A percentile compares a stretch with the other conserved stretches of the same genome.
Conservation (phyloP, 2,797 vertebrate species). For the Protosalanx chinensis region DNA sequence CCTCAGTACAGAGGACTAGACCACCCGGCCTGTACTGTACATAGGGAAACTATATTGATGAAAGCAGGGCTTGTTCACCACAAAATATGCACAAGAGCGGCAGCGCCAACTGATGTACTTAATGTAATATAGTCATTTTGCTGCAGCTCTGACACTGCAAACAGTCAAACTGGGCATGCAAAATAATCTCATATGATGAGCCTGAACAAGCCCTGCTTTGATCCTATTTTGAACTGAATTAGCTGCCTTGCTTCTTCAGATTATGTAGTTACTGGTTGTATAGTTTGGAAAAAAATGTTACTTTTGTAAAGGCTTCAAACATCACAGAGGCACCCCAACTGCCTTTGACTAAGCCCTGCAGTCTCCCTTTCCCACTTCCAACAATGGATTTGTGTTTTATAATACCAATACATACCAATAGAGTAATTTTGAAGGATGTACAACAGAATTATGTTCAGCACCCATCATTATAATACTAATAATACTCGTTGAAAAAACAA, state of each 20-base stretch:
- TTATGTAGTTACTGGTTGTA: constrained; percentile 99
- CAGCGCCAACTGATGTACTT: constrained; percentile 88
- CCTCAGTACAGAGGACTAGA: constrained; percentile 99
- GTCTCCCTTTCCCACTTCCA: constrained; percentile 93
- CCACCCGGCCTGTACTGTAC: constrained; percentile 99
- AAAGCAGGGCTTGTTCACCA: constrained; percentile 98
- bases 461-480: constrained; percentile 36
- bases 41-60: constrained; percentile 99
- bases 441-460: constrained; percentile 59
- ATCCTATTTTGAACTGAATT: constrained; percentile 99
- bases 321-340: constrained; percentile 94
- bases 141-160: constrained; percentile 96
- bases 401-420: constrained; percentile 77
- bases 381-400: constrained; percentile 71
- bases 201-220: constrained; percentile 97
- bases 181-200: constrained; percentile 95
- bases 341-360: constrained; percentile 96
- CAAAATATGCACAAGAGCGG: constrained; percentile 98
- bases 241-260: constrained; percentile 99
- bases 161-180: constrained; percentile 90
- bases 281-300: constrained; percentile 99
- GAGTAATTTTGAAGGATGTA: constrained; percentile 70
- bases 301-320: constrained; percentile 99
- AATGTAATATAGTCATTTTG: constrained; percentile 95
- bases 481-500: constrained; percentile 24